phyloP scores from a whole-genome alignment of 2,888 invertebrate genomes.

The Troglohyphantes excavatus region DNA sequence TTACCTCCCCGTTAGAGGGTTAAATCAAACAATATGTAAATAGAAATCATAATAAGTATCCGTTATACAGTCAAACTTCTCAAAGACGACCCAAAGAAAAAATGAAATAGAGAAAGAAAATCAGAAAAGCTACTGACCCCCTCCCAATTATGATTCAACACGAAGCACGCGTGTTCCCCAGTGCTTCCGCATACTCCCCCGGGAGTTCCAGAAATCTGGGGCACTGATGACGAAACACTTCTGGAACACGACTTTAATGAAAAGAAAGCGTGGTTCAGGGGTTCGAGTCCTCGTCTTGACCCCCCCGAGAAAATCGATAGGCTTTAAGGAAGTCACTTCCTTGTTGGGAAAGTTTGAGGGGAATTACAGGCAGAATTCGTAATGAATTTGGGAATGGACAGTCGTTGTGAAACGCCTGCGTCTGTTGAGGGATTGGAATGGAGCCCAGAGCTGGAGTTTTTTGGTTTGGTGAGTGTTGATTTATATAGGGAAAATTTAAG shows the following conservation, averaged over 20 bases:
- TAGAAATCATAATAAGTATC: too few species aligned
- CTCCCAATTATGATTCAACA: background rate
- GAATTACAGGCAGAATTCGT: slow-evolving; percentile 20
- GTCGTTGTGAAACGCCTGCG: background rate
- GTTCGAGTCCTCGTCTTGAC: slow-evolving; percentile 21
- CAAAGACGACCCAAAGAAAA: too few species aligned
- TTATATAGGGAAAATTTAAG: background rate
- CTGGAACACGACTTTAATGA: slow-evolving; percentile 48
- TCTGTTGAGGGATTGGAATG: slow-evolving; percentile 12
- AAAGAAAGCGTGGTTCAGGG: slow-evolving; percentile 16
- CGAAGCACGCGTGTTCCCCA: slow-evolving; percentile 10
- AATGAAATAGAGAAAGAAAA: background rate
- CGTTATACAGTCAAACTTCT: too few species aligned
- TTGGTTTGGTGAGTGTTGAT: slow-evolving; percentile 40
- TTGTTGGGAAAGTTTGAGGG: slow-evolving; percentile 11
- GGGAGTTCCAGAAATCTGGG: slow-evolving; percentile 23
- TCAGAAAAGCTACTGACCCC: background rate
- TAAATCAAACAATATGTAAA: too few species aligned
- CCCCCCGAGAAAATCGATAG: slow-evolving; percentile 38
- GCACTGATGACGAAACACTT: slow-evolving; percentile 46
- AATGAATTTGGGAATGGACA: slow-evolving; percentile 19
- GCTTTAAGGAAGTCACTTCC: slow-evolving; percentile 23
- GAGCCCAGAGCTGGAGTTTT: slow-evolving; percentile 49
- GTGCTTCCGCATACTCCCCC: slow-evolving; percentile 44
- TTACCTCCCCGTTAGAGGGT: too few species aligned